Evolutionary conservation across 2,888 invertebrate genomes (phyloP), one percentile per base, ranked within the genome.

Genomic region (Brenthis daphne): DNA sequence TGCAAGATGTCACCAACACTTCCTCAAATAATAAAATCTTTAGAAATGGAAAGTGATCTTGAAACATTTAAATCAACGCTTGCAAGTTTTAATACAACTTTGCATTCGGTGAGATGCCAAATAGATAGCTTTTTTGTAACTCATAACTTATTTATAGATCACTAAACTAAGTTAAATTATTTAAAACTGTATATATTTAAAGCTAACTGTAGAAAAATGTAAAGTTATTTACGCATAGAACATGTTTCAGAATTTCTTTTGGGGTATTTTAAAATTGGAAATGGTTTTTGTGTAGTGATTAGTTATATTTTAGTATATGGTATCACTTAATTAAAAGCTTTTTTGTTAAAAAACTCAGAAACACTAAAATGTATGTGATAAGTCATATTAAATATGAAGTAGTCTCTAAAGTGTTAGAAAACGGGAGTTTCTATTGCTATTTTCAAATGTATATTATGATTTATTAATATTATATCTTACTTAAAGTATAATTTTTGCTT

Each of bases 1-100:
- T 94, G 94, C 74, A 94, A 93, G 76, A 94, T 94, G 94, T 93
- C 94, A 63, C 96, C 96, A 56, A 91, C 92, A 6, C 89, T 95
- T 67, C 91, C 93, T 14, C 94, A 95, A 79, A 79, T 94, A 29
- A 76, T 94, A 69, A 85, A 85, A 75, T 92, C 89, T 70, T 89
- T 93, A 79, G 93, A 85, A 74, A 87, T 85, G 79, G 93, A 85
- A 54, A 79, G 75, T 74, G 82, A 79, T 80, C 80, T 82, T 72
- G 86, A 82, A 81, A 82, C 75, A 80, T 94, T 87, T 82, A 89
- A 76, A 85, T 79, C 75, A 74, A 85, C 76, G 77, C 86, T 87
- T 74, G 82, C 81, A 78, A 81, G 72, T 85, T 94, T 84, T 73
- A 93, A 94, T 72, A 86, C 88, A 63, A 89, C 91, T 76, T 89